Evolutionary conservation across 2,888 invertebrate species (phyloP).

Genomic region (Rhaphigaster nebulosa): DNA sequence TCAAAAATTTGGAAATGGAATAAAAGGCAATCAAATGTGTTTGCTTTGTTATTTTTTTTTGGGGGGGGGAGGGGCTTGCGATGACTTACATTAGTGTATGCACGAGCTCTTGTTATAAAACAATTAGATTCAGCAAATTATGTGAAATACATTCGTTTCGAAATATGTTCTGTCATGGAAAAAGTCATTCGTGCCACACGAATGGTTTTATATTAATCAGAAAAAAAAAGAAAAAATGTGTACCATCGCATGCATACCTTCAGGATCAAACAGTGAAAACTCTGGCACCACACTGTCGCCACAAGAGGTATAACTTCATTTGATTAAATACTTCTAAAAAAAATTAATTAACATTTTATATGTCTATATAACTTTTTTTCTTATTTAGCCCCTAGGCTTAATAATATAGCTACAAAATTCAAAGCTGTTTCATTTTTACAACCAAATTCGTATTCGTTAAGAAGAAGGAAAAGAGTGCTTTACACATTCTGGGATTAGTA

Average conservation of each 20-base stretch:
- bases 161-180: background rate
- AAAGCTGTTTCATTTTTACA: no score
- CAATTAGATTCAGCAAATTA: background rate
- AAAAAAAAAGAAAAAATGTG: background rate
- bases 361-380: no score
- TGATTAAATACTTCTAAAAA: background rate
- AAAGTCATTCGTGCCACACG: conserved; percentile 22
- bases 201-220: conserved; percentile 10
- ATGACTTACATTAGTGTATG: background rate
- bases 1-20: no score
- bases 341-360: background rate
- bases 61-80: background rate
- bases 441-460: no score
- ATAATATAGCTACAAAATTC: no score
- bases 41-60: no score
- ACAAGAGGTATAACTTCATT: background rate
- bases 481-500: no score
- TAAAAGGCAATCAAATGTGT: no score
- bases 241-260: background rate
- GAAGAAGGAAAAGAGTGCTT: no score
- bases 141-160: background rate
- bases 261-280: background rate
- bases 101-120: background rate
- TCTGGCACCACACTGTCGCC: background rate
- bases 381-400: no score